Base-by-base conservation (phyloP, 2,113 vertebrate species). In the Zeus faber region DNA sequence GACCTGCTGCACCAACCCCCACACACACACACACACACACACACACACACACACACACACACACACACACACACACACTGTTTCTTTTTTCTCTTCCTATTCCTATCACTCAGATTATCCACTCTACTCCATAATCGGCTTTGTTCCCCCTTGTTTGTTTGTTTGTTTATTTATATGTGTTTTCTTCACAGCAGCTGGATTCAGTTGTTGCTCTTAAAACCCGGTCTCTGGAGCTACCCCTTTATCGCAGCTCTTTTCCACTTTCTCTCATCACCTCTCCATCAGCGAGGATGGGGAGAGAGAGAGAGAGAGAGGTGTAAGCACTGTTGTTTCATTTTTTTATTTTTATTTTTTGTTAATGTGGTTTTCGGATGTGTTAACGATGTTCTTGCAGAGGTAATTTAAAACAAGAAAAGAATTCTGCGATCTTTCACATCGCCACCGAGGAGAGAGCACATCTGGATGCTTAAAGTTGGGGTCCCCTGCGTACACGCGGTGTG, bases 181-280 rank as follows among this genome's bases (percentile, higher is more conserved):
- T 85, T 80, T 72, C 59, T 67, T 77, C 62, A 33, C 71, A 78
- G 63, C 79, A 82, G 70, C 68, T 80, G 77, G 56, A 61, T 68
- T 50, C 47, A 47, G 67, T 70, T 67, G 76, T 20, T 60, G 49
- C 55, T 70, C 47, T 64, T n/a, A n/a, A 72, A 51, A 62, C 63
- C 64, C 18, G 37, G 59, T 61, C 55, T 25, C 52, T 52, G 43
- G 47, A 59, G 49, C 43, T 55, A 21, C n/a, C n/a, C n/a, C n/a
- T n/a, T n/a, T n/a, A n/a, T n/a, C 22, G 6, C 52, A 26, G n/a
- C 13, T 26, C 27, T 33, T 18, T 33, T 27, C 11, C 24, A 22
- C 47, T 37, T 50, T 4, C 5, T 20, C 26, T 23, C 39, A 24
- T 54, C 25, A 54, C 58, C 46, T 29, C 49, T 2, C 3, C 13